Base-by-base conservation (phyloP, 2,888 invertebrate species). In the Acleris cristana region DNA sequence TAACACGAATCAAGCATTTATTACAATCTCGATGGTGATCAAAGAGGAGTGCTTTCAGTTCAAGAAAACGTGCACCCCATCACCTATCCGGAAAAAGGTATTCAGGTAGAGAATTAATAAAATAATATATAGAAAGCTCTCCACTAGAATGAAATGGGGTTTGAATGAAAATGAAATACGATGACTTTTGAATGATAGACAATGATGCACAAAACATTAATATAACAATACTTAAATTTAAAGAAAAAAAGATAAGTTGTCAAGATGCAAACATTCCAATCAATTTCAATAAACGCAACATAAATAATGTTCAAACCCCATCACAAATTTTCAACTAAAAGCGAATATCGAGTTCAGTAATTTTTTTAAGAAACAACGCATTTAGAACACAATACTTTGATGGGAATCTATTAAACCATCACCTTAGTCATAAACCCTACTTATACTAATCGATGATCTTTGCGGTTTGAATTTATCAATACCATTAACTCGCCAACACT, bases 241-340 rank as follows among this genome's bases (percentile, higher is more conserved):
- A 81, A 68, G 74, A 80, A 80, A 80, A 80, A 87, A 89, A 91
- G 85, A 88, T 89, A 90, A 92, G 91, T 91, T 91, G 92, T 92
- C 92, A 92, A 92, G 92, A 92, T 92, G 92, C 92, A 91, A 89
- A 91, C 91, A 91, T 92, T 91, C 92, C 88, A 88, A 88, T 87
- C 83, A 81, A 88, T 82, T 81, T 81, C 74, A 74, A 82, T 80
- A 79, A 83, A 85, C 82, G 85, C 84, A 88, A 91, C 84, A 85
- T 84, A 89, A 89, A 67, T 57, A 63, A 88, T 85, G 82, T 88
- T 92, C 92, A 92, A 92, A 92, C 92, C 92, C 92, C 92, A 92
- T 92, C 76, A 91, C 92, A 92, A 86, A 74, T 78, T 80, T 73
- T 75, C 76, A 77, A 81, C 80, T 84, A 85, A 72, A 87, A 88